A percentile compares a stretch with the other conserved stretches of the same genome.
These are phyloP conservation scores for Mesembrinibis cayennensis DNA, from an alignment of 2,113 vertebrate species.

Conservation along the genomic window DNA sequence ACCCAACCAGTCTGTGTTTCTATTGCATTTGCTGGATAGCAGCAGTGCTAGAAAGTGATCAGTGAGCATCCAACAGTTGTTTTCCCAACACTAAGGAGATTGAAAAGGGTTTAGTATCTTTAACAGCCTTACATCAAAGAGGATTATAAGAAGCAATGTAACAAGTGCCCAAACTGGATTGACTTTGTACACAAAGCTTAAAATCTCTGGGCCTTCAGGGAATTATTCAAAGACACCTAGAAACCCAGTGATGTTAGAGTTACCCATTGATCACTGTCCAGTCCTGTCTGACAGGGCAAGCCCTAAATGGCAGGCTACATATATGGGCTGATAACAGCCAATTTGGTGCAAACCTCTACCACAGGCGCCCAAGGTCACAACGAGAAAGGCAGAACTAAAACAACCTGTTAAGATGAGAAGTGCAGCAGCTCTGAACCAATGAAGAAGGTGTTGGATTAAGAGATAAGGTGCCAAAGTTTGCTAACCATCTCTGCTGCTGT, in stretches of 20 bases:
- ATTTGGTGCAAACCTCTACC: background rate
- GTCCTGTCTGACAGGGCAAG: background rate
- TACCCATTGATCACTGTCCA: background rate
- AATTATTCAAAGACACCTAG: background rate
- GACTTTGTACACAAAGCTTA: constrained; percentile 5
- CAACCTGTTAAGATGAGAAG: background rate
- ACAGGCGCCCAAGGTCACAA: background rate
- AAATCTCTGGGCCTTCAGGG: background rate
- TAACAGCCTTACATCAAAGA: constrained; percentile 46
- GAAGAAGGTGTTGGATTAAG: background rate
- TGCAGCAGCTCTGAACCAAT: background rate
- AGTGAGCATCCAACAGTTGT: background rate
- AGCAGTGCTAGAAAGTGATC: background rate
- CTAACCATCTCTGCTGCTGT: background rate
- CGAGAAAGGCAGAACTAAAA: background rate
- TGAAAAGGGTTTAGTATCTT: constrained; percentile 27
- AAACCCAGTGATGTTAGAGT: background rate
- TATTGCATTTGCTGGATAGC: background rate
- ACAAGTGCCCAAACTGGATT: constrained; percentile 20
- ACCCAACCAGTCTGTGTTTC: background rate
- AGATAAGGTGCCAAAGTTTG: background rate
- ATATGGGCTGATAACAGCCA: background rate
- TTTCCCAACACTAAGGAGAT: constrained; percentile 46
- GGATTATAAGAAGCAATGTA: constrained; percentile 15
- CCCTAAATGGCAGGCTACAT: background rate